Evolutionary conservation across 37 sponge, comb jelly and placozoan species (phyloP).

Genomic region (Axinella damicornis): DNA sequence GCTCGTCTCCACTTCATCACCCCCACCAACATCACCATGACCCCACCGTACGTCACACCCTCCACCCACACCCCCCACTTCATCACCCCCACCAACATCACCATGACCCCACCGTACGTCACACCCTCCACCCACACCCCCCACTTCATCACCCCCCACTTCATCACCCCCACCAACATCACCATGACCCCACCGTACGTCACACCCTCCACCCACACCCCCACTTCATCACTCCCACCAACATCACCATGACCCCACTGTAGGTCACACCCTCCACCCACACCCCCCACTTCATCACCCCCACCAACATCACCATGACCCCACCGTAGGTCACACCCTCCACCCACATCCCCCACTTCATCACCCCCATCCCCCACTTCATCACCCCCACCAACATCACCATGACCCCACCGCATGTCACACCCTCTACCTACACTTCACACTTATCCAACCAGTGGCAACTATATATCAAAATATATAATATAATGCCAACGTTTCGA

Average conservation of each 20-base stretch:
- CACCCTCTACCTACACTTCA: too few species aligned
- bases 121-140: too few species aligned
- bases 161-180: slow-evolving; percentile 5
- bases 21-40: slow-evolving; percentile 52
- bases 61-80: not conserved
- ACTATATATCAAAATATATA: too few species aligned
- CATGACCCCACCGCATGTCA: slow-evolving; percentile 32
- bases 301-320: slow-evolving; percentile 48
- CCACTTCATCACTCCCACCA: slow-evolving; percentile 17
- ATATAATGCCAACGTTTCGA: too few species aligned
- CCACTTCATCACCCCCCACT: slow-evolving; percentile 16
- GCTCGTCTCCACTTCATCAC: slow-evolving; percentile 21
- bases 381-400: slow-evolving; percentile 48
- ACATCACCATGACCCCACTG: slow-evolving; percentile 47
- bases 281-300: slow-evolving; percentile 24
- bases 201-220: slow-evolving; percentile 11
- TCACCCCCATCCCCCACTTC: slow-evolving; percentile 23
- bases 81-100: slow-evolving; percentile 43
- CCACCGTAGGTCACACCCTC: slow-evolving; percentile 23
- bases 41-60: slow-evolving; percentile 7
- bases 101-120: slow-evolving; percentile 43
- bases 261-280: too few species aligned
- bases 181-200: not conserved
- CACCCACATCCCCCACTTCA: slow-evolving; percentile 14
- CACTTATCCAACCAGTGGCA: slow-evolving; percentile 15